These are phyloP conservation scores for Apus apus DNA, from an alignment of 2,113 vertebrate species.

Conservation along the genomic window DNA sequence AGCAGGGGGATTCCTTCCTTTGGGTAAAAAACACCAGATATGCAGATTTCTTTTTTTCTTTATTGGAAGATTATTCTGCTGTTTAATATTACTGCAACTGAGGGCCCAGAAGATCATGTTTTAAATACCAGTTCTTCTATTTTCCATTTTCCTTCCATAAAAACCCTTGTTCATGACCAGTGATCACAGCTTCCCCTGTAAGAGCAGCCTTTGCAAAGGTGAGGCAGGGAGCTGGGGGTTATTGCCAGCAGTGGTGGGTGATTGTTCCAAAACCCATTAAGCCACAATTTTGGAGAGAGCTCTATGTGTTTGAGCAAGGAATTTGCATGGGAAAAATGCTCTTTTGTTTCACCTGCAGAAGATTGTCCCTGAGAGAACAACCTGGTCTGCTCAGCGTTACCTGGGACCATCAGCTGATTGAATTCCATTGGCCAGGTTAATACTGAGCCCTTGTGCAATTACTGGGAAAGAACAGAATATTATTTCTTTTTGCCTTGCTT, in stretches of 20 bases:
- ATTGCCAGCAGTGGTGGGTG: not conserved
- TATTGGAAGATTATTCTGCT: not conserved
- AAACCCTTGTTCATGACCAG: not conserved
- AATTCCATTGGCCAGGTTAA: conserved; percentile 23
- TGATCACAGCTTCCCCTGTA: not conserved
- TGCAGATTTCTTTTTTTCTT: not conserved
- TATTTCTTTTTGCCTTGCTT: not conserved
- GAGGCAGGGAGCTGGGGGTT: not conserved
- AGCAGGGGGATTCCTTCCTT: not conserved
- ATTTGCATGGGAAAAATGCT: not conserved
- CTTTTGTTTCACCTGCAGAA: not conserved
- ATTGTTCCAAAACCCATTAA: conserved; percentile 18
- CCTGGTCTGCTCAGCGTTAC: not conserved
- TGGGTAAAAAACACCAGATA: not conserved
- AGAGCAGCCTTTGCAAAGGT: not conserved
- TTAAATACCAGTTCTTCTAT: not conserved
- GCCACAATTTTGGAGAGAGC: not conserved
- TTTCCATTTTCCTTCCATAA: not conserved
- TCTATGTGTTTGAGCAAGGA: not conserved
- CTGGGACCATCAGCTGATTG: not conserved
- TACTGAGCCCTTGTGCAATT: conserved; percentile 11
- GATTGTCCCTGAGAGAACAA: not conserved
- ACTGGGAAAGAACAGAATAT: not conserved
- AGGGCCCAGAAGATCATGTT: not conserved
- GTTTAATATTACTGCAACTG: not conserved